A percentile compares a stretch with the other conserved stretches of the same genome.
These are phyloP conservation scores for Lithophane ornitopus DNA, from an alignment of 2,888 invertebrate species.

Conservation along the genomic window DNA sequence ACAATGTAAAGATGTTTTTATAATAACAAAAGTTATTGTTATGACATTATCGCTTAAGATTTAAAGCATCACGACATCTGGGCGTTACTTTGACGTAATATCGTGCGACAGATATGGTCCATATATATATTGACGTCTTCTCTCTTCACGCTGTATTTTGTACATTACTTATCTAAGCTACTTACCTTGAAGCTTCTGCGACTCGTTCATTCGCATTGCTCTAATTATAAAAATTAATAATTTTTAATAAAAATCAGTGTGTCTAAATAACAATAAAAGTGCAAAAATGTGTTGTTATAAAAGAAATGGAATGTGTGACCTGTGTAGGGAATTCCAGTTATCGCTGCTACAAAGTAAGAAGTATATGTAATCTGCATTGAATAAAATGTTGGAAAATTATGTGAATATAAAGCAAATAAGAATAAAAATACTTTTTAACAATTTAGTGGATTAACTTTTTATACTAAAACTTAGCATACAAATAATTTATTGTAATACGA, in stretches of 20 bases:
- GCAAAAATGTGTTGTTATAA: constrained; percentile 88
- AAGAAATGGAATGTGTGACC: constrained; percentile 86
- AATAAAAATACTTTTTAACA: background rate
- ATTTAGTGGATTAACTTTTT: background rate
- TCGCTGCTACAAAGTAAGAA: constrained; percentile 86
- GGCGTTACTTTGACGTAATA: constrained; percentile 90
- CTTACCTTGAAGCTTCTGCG: constrained; percentile 87
- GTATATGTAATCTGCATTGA: constrained; percentile 37
- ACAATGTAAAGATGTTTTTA: constrained; percentile 73
- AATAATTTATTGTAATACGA: background rate
- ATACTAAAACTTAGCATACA: background rate
- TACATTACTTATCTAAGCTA: constrained; percentile 88
- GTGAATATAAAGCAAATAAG: background rate
- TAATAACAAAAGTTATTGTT: constrained; percentile 80
- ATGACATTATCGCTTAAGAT: constrained; percentile 84
- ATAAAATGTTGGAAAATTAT: background rate
- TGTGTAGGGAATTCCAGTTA: constrained; percentile 87
- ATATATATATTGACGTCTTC: constrained; percentile 88
- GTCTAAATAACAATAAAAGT: constrained; percentile 56
- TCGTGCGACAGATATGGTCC: constrained; percentile 86
- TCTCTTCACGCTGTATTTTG: constrained; percentile 84
- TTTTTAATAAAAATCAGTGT: constrained; percentile 55
- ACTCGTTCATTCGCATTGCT: constrained; percentile 78
- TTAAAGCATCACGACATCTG: constrained; percentile 86
- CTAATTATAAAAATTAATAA: constrained; percentile 73